Base-by-base conservation (phyloP, 2,888 invertebrate genomes). In the Clivina fossor region DNA sequence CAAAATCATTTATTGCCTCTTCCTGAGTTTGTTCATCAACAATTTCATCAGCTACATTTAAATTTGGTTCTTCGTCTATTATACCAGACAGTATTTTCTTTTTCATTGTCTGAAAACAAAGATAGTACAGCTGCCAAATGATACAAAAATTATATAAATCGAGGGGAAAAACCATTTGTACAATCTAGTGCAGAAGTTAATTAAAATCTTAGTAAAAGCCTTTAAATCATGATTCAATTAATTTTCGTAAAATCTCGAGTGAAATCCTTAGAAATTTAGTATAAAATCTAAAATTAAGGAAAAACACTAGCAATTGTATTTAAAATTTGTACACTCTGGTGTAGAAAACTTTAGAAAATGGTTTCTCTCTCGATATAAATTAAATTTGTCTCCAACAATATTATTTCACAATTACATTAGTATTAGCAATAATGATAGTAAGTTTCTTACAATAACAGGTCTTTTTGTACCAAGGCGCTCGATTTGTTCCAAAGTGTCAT, bases 381-480 rank as follows among this genome's bases (percentile, higher is more conserved):
- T n/a, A n/a, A n/a, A n/a, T n/a, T n/a, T n/a, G n/a, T n/a, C n/a
- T n/a, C n/a, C n/a, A n/a, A n/a, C n/a, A n/a, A n/a, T n/a, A n/a
- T n/a, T n/a, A n/a, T 15, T 24, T 44, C 24, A 55, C 20, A 38
- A 20, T 38, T 15, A 38, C 2, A 22, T 24, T 30, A 35, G 8
- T 8, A n/a, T 32, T 15, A 49, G 9, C 3, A 48, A 38, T 1
- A 38, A 44, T 5, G 44, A 43, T 46, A 47, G 19, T 19, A 26
- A 9, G 13, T 40, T 24, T 66, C 72, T 71, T 73, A 88, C 88
- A 76, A 88, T 84, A 9, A 94, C 82, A 35, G 84, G 79, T 65
- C 83, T 88, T 68, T 93, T 95, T 44, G 80, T 78, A 0, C 95
- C 95, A 1, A 97, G 77, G 57, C 84, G 84, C 70, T 95, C 95